Evolutionary conservation across 2,797 vertebrate genomes (phyloP).

Genomic region (Leptodactylus fallax): DNA sequence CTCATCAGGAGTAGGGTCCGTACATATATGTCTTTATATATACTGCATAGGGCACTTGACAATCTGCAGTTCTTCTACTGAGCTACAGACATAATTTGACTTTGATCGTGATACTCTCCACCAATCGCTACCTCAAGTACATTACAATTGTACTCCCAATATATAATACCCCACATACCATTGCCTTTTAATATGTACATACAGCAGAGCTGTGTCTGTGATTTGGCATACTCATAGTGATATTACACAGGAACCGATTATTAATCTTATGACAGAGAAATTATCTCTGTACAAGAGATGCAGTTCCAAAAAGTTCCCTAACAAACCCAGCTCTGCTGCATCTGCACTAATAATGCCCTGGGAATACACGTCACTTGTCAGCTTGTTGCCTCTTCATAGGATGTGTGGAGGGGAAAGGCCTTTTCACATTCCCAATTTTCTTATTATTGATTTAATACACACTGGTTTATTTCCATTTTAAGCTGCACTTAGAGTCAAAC

Average conservation of each 20-base stretch:
- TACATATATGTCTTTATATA: no score
- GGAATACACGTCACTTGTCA: neutral
- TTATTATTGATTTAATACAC: conserved; percentile 52
- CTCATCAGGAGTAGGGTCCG: no score
- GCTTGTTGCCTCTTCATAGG: neutral
- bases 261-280: no score
- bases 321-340: neutral
- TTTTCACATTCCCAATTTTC: conserved; percentile 32
- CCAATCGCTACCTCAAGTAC: neutral
- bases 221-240: neutral
- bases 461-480: conserved; percentile 49
- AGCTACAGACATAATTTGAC: no score
- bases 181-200: neutral
- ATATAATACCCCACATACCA: neutral
- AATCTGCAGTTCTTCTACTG: no score
- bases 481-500: conserved; percentile 59
- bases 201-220: neutral
- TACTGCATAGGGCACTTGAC: no score
- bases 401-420: neutral
- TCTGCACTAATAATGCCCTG: neutral
- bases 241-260: neutral
- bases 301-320: neutral
- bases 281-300: no score
- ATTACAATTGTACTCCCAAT: neutral
- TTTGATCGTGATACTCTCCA: neutral